Base-by-base conservation (phyloP, 1,140 invertebrate genomes). In the Archegozetes longisetosus region DNA sequence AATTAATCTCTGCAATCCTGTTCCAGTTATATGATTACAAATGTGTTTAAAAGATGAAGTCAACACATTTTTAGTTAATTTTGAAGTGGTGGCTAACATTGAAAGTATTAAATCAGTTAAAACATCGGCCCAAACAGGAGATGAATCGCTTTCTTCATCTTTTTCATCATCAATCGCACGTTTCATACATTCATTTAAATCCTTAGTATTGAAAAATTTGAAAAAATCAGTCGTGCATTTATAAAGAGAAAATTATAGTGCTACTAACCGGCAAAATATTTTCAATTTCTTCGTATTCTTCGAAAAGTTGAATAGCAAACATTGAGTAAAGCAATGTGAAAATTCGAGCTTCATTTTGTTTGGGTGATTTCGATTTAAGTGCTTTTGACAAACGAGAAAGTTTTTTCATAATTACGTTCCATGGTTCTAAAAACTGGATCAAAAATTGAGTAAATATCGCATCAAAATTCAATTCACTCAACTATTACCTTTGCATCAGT, bases 91-190 rank as follows among this genome's bases (percentile, higher is more conserved):
- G 23, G 40, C 32, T 13, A 61, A 26, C 56, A 61, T 40, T 14
- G 60, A 63, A 12, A 61, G 6, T 20, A 61, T 28, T 22, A 61
- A 27, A 20, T 61, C 60, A 25, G 29, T 63, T 12, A 61, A 29
- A n/a, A 61, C 60, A 53, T 61, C 60, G 12, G 56, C 13, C 60
- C 60, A 61, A 28, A 61, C 14, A 14, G 60, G 60, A 14, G 60
- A 47, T 20, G 25, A 17, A 25, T 51, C 61, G 14, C 14, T 2
- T 2, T 60, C 56, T 50, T 58, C 4, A 22, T 23, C 3, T 2
- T 12, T 4, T 22, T 50, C 17, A 14, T 20, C 46, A 57, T 29
- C n/a, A 48, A 57, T 17, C 3, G 55, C 28, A n/a, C 57, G 57
- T n/a, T 52, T 58, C 24, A 23, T 2, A 32, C 57, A 58, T 53